A percentile compares a stretch with the other conserved stretches of the same genome.
Conservation (phyloP, 2,797 vertebrate species). For the Phoeniculus purpureus region DNA sequence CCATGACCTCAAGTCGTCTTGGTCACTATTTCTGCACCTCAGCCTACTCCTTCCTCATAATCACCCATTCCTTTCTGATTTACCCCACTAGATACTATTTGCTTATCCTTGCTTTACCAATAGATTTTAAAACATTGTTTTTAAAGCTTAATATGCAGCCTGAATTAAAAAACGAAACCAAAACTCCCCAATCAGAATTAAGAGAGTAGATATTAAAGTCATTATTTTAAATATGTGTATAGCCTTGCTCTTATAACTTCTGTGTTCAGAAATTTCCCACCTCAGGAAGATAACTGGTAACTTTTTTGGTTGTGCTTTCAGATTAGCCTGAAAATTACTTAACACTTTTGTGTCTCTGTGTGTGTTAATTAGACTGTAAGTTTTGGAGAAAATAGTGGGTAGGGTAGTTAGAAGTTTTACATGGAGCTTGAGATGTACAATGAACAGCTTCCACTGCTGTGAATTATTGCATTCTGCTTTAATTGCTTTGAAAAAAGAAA, state of each 20-base stretch:
- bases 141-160: neutral
- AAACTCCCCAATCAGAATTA: neutral
- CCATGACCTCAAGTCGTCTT: neutral
- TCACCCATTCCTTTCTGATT: neutral
- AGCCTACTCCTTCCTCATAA: neutral
- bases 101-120: neutral
- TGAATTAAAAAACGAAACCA: neutral
- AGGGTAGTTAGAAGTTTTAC: neutral
- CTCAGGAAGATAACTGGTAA: neutral
- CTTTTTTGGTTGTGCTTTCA: neutral
- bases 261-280: neutral
- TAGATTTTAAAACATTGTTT: neutral
- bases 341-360: neutral
- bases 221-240: neutral
- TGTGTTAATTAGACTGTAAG: neutral
- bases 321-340: neutral
- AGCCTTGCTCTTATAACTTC: neutral
- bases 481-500: conserved; percentile 11
- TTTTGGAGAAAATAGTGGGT: neutral
- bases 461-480: neutral
- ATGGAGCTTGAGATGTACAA: neutral
- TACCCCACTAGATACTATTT: neutral
- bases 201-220: neutral
- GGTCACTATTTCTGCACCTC: neutral
- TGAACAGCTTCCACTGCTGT: neutral